Evolutionary conservation across 2,113 vertebrate genomes (phyloP), one percentile per base, ranked within the genome.

Genomic region (Lophotis ruficrista): DNA sequence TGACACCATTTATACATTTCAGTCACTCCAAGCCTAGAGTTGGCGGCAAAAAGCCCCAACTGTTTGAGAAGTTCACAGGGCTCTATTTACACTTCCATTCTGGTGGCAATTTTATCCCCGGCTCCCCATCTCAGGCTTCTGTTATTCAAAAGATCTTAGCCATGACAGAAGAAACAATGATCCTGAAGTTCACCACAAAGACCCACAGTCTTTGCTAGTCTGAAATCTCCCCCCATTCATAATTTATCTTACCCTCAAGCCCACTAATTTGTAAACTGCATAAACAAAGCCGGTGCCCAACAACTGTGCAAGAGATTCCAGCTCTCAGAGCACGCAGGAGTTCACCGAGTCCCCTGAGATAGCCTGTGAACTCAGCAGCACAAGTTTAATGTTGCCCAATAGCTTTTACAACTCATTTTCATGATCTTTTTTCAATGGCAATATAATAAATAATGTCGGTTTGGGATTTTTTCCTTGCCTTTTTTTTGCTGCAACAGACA

Each of bases 371-470:
- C 96, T 94, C 96, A 70, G 92, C 96, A 96, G 94, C 93, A 75
- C 68, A 89, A 97, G 96, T 96, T 96, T 95, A 96, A 96, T 92
- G 81, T 95, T 96, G 95, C 95, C 73, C 96, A 96, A 97, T 95
- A 94, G 83, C 54, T 96, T 96, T 96, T 94, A 94, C 66, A 87
- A 95, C 93, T 95, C 87, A 94, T 81, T 96, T 95, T 94, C 95
- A 96, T 82, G 90, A 95, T 84, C 65, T 94, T 95, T 96, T 96
- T 87, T 96, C 96, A 92, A 89, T 95, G 95, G 92, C 43, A 69
- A 77, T 89, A 72, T 85, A 94, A 96, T 95, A 96, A 97, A 96
- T 94, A 95, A 95, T 89, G 95, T 87, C 77, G 68, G 73, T 62
- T 96, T 76, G 81, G 72, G 94, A 85, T 83, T 94, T 89, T 86